Conservation (phyloP, 2,797 vertebrate species). For the Sebastes vulpes region DNA sequence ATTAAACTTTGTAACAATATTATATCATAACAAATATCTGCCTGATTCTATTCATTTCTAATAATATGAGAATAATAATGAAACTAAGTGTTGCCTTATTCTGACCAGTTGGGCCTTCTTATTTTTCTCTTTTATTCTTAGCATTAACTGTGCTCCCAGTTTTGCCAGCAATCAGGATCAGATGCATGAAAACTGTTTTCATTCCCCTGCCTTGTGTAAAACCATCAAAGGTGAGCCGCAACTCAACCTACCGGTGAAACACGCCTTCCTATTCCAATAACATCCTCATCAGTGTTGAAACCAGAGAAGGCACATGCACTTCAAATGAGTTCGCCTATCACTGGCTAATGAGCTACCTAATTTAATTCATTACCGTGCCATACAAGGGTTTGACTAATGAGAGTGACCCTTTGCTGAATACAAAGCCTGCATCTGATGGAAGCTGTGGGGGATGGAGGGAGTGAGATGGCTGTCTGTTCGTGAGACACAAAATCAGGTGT, state of each 20-base stretch:
- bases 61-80: not conserved
- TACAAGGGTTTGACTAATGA: slow-evolving; percentile 75
- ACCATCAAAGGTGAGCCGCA: slow-evolving; percentile 38
- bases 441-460: not conserved
- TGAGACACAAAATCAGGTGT: slow-evolving; percentile 3
- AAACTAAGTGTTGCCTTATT: not conserved
- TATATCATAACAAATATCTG: not conserved
- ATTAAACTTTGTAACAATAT: not conserved
- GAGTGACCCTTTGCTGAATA: slow-evolving; percentile 68
- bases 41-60: not conserved
- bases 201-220: slow-evolving; percentile 39
- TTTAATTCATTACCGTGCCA: slow-evolving; percentile 72
- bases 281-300: slow-evolving; percentile 54
- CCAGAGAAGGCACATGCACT: slow-evolving; percentile 57
- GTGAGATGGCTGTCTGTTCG: not conserved
- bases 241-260: slow-evolving; percentile 20
- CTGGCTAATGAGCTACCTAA: slow-evolving; percentile 77
- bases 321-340: slow-evolving; percentile 68
- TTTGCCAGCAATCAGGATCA: slow-evolving; percentile 23
- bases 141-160: not conserved
- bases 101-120: not conserved
- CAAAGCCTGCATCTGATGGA: slow-evolving; percentile 51
- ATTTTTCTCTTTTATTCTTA: slow-evolving; percentile 13
- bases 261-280: slow-evolving; percentile 38
- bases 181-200: slow-evolving; percentile 38